Percentiles rank a stretch among this genome's conserved stretches.
phyloP scores from a whole-genome alignment of 1,140 invertebrate species.

The Calycopis cecrops region DNA sequence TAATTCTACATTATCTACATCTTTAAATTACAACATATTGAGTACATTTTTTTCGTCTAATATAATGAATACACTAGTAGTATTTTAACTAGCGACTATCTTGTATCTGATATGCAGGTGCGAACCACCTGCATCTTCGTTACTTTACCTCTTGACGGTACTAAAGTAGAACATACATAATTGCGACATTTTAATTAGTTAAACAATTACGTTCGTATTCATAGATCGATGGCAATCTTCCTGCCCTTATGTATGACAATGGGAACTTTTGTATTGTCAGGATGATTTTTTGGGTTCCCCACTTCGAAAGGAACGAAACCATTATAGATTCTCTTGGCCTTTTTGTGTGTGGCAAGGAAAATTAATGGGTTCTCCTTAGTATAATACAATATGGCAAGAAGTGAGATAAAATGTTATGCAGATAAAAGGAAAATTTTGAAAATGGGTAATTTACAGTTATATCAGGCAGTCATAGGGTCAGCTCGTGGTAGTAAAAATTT shows the following conservation, averaged over 20 bases:
- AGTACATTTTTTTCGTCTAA: neutral
- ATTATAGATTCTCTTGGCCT: too few species aligned
- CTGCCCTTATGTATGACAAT: neutral
- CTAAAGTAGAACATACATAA: conserved; percentile 46
- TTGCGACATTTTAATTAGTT: conserved; percentile 55
- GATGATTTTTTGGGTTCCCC: neutral
- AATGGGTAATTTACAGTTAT: too few species aligned
- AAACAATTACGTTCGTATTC: conserved; percentile 33
- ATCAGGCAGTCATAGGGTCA: too few species aligned
- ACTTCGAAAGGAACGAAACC: too few species aligned
- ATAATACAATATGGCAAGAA: too few species aligned
- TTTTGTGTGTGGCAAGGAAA: too few species aligned
- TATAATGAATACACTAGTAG: conserved; percentile 21
- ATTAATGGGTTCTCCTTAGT: too few species aligned
- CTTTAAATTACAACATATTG: too few species aligned
- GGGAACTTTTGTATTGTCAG: neutral
- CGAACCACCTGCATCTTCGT: conserved; percentile 60
- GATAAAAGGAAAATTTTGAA: too few species aligned
- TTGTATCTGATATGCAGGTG: conserved; percentile 38
- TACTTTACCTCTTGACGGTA: conserved; percentile 42
- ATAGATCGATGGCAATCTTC: conserved; percentile 6
- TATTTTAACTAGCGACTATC: conserved; percentile 28
- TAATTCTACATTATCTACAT: too few species aligned
- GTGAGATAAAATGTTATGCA: too few species aligned
- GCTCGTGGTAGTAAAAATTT: too few species aligned